These are phyloP conservation scores for Bovichtus variegatus DNA, from an alignment of 2,797 vertebrate genomes.

Conservation along the genomic window DNA sequence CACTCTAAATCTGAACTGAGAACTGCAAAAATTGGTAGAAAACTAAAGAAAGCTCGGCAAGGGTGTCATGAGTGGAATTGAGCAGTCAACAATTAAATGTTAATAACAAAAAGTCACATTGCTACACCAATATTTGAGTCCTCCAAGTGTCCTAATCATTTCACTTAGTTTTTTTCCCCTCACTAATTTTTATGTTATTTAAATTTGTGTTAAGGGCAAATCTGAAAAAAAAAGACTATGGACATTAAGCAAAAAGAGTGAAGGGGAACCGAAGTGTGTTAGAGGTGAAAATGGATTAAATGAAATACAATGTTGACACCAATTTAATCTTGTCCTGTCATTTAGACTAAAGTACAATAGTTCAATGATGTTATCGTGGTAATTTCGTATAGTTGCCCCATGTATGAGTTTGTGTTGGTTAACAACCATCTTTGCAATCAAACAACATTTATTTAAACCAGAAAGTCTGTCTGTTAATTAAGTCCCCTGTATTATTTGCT, in stretches of 20 bases:
- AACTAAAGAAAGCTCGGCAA: background rate
- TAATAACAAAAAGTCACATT: background rate
- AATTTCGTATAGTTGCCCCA: background rate
- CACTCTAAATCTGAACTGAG: background rate
- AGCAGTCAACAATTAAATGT: background rate
- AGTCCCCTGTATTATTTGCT: background rate
- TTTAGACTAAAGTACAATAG: background rate
- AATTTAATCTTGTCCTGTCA: background rate
- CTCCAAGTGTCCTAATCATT: background rate
- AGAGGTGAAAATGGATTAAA: background rate
- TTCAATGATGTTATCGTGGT: background rate
- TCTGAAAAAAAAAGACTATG: background rate
- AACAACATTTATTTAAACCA: background rate
- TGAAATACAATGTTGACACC: background rate
- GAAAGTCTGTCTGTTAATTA: background rate
- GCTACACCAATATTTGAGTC: background rate
- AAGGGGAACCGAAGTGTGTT: background rate
- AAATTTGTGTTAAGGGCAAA: background rate
- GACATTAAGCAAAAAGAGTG: background rate
- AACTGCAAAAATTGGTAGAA: background rate
- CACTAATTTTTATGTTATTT: background rate
- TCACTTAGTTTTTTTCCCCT: background rate
- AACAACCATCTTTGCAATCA: background rate
- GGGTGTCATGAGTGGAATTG: background rate
- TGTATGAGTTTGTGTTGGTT: background rate